Base-by-base conservation (phyloP, 1,140 invertebrate genomes). In the Drosophila saltans region DNA sequence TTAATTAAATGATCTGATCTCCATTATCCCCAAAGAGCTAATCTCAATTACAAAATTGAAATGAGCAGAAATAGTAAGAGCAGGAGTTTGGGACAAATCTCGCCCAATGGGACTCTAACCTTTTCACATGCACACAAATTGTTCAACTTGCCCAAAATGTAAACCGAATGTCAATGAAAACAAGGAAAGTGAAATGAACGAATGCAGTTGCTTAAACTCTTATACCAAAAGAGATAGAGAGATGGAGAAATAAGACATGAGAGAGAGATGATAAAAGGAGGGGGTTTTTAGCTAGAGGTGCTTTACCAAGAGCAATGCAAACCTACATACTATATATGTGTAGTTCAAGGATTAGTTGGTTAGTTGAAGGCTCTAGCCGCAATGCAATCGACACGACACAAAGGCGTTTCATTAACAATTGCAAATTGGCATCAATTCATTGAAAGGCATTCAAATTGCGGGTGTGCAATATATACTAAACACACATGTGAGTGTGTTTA, bases 1-100 rank as follows among this genome's bases (percentile, higher is more conserved):
- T 91, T 91, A 91, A 91, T 91, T 91, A 91, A 91, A 91, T 88
- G 88, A 91, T 91, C 88, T 88, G 88, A 91, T 91, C 88, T 91
- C 88, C 83, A 88, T 91, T 91, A 91, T 91, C 79, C 71, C 88
- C 83, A 75, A 78, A 88, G 80, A 84, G 88, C 88, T 90, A 91
- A 88, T 89, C 88, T 91, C 88, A 91, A 91, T 91, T 91, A 91
- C 88, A 91, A 84, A 91, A 91, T 91, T 88, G 88, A 84, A 91
- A 84, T 84, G 78, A 91, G 75, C 80, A 81, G 73, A 69, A 62
- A 16, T 28, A 66, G 8, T 9, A 52, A 52, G 45, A 10, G 21
- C 3, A 3, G 75, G 28, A 60, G 11, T 24, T 26, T n/a, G n/a
- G 55, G 26, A 24, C 26, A 48, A n/a, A 33, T 11, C n/a, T 24